Conservation (phyloP, 2,113 vertebrate species). For the Anolis carolinensis region DNA sequence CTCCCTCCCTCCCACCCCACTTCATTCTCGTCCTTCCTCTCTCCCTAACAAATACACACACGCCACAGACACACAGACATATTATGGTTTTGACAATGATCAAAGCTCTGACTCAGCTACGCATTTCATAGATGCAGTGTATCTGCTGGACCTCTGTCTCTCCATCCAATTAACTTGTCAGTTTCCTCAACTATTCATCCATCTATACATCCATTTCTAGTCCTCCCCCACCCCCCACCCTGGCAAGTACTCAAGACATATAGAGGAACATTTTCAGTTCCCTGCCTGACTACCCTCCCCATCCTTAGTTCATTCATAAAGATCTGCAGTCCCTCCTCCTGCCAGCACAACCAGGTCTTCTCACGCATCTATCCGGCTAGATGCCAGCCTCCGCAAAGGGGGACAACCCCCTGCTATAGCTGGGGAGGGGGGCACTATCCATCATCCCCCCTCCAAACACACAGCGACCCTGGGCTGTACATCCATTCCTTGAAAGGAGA, state of each 20-base stretch:
- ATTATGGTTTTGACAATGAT: background rate
- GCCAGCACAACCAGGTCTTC: background rate
- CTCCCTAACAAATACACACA: background rate
- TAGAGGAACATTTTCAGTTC: background rate
- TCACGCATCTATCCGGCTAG: conserved; percentile 11
- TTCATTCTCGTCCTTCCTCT: background rate
- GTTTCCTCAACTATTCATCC: background rate
- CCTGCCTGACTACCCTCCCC: background rate
- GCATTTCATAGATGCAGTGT: background rate
- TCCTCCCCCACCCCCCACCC: background rate
- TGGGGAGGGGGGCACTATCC: background rate
- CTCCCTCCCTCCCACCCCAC: too few species aligned
- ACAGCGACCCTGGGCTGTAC: background rate
- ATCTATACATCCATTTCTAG: background rate
- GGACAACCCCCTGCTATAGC: background rate
- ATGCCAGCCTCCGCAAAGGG: conserved; percentile 20
- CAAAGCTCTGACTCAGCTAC: background rate
- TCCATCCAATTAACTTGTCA: conserved; percentile 15
- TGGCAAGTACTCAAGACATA: background rate
- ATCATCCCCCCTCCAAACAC: background rate
- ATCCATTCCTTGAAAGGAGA: conserved; percentile 2
- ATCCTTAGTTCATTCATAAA: conserved; percentile 42
- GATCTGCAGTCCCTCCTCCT: conserved; percentile 16
- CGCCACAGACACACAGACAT: too few species aligned
- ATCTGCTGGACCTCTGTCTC: background rate